These are phyloP conservation scores for Xiphydria camelus DNA, from an alignment of 2,888 invertebrate species.

Conservation along the genomic window DNA sequence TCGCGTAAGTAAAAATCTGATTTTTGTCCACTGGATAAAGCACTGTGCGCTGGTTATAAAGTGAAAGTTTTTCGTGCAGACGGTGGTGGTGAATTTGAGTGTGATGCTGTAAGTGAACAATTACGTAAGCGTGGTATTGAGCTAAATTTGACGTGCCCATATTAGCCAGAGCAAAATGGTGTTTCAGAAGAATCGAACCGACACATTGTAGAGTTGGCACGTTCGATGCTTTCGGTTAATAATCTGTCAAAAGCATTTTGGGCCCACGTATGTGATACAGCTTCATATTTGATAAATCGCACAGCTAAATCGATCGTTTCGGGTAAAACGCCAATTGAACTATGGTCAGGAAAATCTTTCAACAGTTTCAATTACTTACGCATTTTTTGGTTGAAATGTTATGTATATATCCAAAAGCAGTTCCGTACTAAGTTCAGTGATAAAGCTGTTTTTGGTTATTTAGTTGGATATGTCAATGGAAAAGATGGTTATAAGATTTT, in stretches of 20 bases:
- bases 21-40: too few relatives aligned
- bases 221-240: constrained; percentile 19
- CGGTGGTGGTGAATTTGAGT: constrained; percentile 24
- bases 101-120: too few relatives aligned
- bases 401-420: constrained; percentile 18
- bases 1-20: too few relatives aligned
- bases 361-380: constrained; percentile 18
- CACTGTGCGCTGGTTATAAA: constrained; percentile 24
- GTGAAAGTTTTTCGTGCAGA: constrained; percentile 29
- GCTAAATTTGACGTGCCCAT: constrained; percentile 9
- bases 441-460: too few relatives aligned
- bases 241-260: constrained; percentile 15
- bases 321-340: constrained; percentile 17
- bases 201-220: too few relatives aligned
- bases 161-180: constrained; percentile 22
- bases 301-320: too few relatives aligned
- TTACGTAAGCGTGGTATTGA: constrained; percentile 20
- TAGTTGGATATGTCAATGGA: too few relatives aligned
- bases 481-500: constrained; percentile 15
- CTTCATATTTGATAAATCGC: constrained; percentile 22
- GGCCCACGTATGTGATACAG: too few relatives aligned
- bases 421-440: constrained; percentile 15
- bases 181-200: too few relatives aligned
- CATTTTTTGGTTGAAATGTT: constrained; percentile 13
- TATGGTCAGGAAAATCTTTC: constrained; percentile 14